Conservation (phyloP, 2,797 vertebrate species). For the Cygnus olor region DNA sequence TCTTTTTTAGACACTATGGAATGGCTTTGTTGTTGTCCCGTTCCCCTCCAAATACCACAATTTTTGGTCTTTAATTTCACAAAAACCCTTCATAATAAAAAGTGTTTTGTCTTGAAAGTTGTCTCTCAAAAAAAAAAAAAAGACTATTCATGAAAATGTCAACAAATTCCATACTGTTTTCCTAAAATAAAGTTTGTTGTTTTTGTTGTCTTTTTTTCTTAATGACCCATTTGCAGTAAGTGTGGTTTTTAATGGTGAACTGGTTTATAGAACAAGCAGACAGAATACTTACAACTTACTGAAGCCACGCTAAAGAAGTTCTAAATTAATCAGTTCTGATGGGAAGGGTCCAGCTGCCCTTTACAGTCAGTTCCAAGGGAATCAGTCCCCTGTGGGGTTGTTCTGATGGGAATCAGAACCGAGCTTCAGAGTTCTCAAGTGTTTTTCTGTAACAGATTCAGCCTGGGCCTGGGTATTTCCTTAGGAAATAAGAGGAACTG, state of each 20-base stretch:
- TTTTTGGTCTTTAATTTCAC: not conserved
- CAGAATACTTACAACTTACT: not conserved
- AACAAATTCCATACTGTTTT: not conserved
- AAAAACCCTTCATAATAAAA: not conserved
- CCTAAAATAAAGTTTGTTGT: too few species aligned
- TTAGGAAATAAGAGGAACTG: not conserved
- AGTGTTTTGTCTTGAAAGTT: not conserved
- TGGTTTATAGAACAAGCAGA: not conserved
- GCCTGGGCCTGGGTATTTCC: not conserved
- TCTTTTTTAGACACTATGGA: not conserved
- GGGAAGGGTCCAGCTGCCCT: not conserved
- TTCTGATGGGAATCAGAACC: not conserved
- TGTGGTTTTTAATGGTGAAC: not conserved
- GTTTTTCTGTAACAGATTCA: not conserved
- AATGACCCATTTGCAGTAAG: not conserved
- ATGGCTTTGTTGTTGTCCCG: not conserved
- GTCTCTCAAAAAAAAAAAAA: not conserved
- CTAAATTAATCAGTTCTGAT: not conserved
- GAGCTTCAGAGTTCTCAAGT: not conserved
- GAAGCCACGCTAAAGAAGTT: not conserved
- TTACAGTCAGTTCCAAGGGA: not conserved
- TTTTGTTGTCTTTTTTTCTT: not conserved
- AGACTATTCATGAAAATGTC: not conserved
- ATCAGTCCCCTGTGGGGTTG: not conserved
- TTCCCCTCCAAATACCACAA: fast-evolving